phyloP scores from a whole-genome alignment of 2,113 vertebrate genomes.

The Cyanocitta stelleri region DNA sequence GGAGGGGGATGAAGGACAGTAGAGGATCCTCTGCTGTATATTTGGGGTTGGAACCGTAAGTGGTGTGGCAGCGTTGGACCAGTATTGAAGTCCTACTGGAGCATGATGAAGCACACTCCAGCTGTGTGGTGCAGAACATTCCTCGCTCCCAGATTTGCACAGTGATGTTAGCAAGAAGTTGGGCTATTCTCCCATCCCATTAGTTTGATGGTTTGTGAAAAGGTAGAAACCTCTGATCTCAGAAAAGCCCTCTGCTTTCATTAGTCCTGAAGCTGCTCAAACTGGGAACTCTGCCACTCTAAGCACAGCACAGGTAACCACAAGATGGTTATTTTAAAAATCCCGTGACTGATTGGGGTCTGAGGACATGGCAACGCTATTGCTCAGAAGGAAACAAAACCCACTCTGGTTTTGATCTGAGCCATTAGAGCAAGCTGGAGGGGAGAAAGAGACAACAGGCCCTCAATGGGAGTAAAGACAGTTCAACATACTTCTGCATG shows the following conservation, averaged over 20 bases:
- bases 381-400: background rate
- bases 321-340: background rate
- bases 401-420: background rate
- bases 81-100: background rate
- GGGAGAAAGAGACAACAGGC: background rate
- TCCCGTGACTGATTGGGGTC: background rate
- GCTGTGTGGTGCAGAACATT: background rate
- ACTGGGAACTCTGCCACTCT: background rate
- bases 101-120: rapidly evolving
- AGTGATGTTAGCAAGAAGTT: background rate
- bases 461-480: rapidly evolving
- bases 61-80: background rate
- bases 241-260: background rate
- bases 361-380: rapidly evolving
- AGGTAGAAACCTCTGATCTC: background rate
- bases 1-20: background rate
- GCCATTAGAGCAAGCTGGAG: background rate
- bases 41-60: background rate
- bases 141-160: background rate
- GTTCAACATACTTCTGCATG: background rate
- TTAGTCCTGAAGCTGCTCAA: background rate
- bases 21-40: background rate
- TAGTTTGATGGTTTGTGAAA: background rate
- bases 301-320: background rate
- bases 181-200: background rate